Percentiles rank a stretch among this genome's conserved stretches.
Evolutionary conservation across 2,113 vertebrate genomes (phyloP).

Genomic region (Prunella himalayana): DNA sequence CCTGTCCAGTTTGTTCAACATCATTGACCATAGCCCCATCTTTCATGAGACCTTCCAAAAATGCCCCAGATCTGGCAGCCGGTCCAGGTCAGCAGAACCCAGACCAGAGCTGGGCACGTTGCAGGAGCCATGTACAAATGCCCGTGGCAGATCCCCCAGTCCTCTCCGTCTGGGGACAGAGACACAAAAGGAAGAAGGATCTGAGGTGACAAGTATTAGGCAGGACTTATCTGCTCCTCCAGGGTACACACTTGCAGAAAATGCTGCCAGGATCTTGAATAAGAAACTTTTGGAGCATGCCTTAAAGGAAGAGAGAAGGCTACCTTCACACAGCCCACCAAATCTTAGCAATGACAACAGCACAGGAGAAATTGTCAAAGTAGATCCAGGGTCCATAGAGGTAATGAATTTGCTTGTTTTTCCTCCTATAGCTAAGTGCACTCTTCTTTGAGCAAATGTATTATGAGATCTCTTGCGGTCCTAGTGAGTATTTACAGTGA

Average conservation of each 20-base stretch:
- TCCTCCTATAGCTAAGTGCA: constrained; percentile 53
- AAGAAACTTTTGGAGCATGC: constrained; percentile 92
- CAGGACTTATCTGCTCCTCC: constrained; percentile 93
- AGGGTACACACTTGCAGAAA: constrained; percentile 89
- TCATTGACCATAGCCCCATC: constrained; percentile 92
- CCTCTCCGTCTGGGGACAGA: constrained; percentile 85
- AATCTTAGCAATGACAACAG: constrained; percentile 71
- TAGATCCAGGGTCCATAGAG: constrained; percentile 88
- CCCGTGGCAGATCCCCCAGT: constrained; percentile 89
- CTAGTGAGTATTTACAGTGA: not conserved
- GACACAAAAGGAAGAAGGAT: constrained; percentile 80
- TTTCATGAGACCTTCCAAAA: constrained; percentile 83
- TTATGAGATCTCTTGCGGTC: not conserved
- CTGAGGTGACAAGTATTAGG: constrained; percentile 81
- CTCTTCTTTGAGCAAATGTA: constrained; percentile 36
- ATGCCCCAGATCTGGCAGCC: constrained; percentile 83
- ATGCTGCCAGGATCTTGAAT: constrained; percentile 88
- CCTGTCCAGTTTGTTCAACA: constrained; percentile 97
- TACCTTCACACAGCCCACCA: constrained; percentile 62
- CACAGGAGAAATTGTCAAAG: constrained; percentile 71
- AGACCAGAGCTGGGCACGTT: constrained; percentile 62
- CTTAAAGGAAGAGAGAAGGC: constrained; percentile 85
- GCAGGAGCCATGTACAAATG: constrained; percentile 77
- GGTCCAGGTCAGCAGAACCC: constrained; percentile 79
- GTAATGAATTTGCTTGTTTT: constrained; percentile 76